phyloP scores from a whole-genome alignment of 2,113 vertebrate genomes.

The Poeciliopsis prolifica region DNA sequence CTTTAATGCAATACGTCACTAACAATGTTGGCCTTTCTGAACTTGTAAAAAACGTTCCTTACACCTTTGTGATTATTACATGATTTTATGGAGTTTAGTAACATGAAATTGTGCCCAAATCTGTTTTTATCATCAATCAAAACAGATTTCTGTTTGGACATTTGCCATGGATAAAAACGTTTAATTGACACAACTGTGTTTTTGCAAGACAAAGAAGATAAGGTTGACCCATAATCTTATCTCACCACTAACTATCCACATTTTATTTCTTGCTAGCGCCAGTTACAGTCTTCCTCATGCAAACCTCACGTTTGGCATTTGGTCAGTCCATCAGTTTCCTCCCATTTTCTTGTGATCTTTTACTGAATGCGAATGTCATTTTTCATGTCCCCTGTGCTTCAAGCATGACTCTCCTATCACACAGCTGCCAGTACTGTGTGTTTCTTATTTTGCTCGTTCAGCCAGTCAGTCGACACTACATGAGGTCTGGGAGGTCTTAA shows the following conservation, averaged over 20 bases:
- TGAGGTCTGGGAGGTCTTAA: constrained; percentile 16
- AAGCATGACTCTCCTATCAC: constrained; percentile 33
- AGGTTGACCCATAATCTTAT: background rate
- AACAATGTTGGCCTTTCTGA: constrained; percentile 61
- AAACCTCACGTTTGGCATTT: constrained; percentile 28
- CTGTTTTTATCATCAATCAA: constrained; percentile 37
- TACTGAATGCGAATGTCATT: constrained; percentile 17
- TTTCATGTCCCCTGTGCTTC: constrained; percentile 28
- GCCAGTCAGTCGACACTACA: constrained; percentile 47
- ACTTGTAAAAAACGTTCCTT: constrained; percentile 47
- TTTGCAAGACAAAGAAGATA: background rate
- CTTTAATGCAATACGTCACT: constrained; percentile 70
- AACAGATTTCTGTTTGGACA: constrained; percentile 19
- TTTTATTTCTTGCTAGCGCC: constrained; percentile 27
- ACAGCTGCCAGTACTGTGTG: constrained; percentile 23
- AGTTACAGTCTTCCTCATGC: constrained; percentile 67
- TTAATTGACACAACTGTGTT: constrained; percentile 9
- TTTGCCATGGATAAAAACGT: constrained; percentile 44
- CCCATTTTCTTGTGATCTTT: constrained; percentile 18
- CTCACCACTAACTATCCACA: constrained; percentile 14
- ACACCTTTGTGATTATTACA: constrained; percentile 24
- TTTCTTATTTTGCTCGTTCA: constrained; percentile 31
- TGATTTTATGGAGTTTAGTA: constrained; percentile 37
- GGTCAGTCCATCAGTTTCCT: background rate
- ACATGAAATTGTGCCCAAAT: constrained; percentile 37